Conservation (phyloP, 2,888 invertebrate genomes). For the Liopterus haemorrhoidalis region DNA sequence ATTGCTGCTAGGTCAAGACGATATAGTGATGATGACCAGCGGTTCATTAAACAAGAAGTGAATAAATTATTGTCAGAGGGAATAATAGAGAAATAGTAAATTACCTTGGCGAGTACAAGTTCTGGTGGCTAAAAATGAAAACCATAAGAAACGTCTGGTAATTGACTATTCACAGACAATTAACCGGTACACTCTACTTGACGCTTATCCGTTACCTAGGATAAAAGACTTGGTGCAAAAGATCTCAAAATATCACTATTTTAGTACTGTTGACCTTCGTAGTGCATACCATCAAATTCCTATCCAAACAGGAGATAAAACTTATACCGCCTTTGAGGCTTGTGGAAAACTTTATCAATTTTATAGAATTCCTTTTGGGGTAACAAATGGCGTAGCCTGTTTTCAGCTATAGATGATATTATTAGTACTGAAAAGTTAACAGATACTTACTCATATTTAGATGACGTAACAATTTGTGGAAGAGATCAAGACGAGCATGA, state of each 20-base stretch:
- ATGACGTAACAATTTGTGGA: constrained; percentile 25
- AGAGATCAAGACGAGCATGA: constrained; percentile 21
- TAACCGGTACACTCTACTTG: constrained; percentile 13
- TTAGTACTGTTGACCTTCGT: constrained; percentile 24
- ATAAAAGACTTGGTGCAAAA: constrained; percentile 21
- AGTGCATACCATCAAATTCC: constrained; percentile 26
- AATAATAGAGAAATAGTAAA: constrained; percentile 1
- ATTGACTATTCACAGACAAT: constrained; percentile 6
- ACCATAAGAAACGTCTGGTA: constrained; percentile 8
- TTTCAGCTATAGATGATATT: constrained; percentile 22
- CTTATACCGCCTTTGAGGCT: constrained; percentile 26
- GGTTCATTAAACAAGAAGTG: constrained; percentile 3
- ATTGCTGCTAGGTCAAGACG: constrained; percentile 1
- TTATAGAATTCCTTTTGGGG: constrained; percentile 24
- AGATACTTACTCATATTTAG: constrained; percentile 15
- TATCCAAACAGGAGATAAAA: constrained; percentile 15
- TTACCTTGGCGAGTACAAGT: constrained; percentile 4
- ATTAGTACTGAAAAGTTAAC: constrained; percentile 11
- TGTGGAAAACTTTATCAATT: constrained; percentile 23
- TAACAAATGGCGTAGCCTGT: constrained; percentile 24
- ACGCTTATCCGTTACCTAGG: constrained; percentile 21
- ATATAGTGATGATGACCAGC: background rate
- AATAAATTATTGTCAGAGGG: background rate
- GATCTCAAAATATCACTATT: constrained; percentile 21
- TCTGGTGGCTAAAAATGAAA: constrained; percentile 5